Evolutionary conservation across 2,888 invertebrate genomes (phyloP).

Genomic region (Sminthurides aquaticus): DNA sequence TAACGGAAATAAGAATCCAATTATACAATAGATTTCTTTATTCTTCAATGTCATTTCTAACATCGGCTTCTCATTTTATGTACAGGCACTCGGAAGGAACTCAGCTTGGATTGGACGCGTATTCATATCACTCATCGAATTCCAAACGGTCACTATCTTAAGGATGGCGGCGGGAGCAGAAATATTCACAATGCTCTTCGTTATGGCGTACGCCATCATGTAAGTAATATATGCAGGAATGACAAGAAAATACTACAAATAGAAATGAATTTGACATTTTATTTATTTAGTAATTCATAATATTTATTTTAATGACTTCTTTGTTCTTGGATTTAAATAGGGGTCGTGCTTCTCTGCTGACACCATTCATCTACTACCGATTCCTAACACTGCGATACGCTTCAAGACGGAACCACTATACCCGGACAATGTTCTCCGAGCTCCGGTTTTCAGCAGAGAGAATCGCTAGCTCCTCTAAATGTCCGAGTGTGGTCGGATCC

Average conservation of each 20-base stretch:
- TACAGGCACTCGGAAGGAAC: conserved; percentile 81
- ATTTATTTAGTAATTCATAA: too few relatives aligned
- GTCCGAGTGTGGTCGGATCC: conserved; percentile 61
- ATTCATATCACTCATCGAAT: conserved; percentile 78
- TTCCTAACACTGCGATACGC: conserved; percentile 86
- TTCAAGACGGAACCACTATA: conserved; percentile 92
- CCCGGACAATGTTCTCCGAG: conserved; percentile 85
- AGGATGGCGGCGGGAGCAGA: conserved; percentile 87
- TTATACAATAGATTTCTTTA: not conserved
- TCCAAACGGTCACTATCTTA: conserved; percentile 81
- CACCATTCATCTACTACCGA: conserved; percentile 94
- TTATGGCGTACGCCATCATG: conserved; percentile 61
- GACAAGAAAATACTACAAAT: too few relatives aligned
- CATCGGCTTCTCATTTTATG: not conserved
- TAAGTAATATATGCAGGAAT: conserved; percentile 52
- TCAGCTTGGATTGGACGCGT: conserved; percentile 82
- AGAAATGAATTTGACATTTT: too few relatives aligned
- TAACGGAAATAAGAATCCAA: not conserved
- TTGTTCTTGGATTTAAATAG: too few relatives aligned
- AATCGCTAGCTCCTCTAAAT: conserved; percentile 59
- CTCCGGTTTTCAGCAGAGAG: conserved; percentile 65
- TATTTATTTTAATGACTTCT: too few relatives aligned
- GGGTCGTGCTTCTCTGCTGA: conserved; percentile 79
- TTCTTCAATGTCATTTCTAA: not conserved
- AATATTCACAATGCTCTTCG: conserved; percentile 60